A percentile compares a stretch with the other conserved stretches of the same genome.
Evolutionary conservation across 1,140 invertebrate species (phyloP).

Genomic region (Drosophila willistoni): DNA sequence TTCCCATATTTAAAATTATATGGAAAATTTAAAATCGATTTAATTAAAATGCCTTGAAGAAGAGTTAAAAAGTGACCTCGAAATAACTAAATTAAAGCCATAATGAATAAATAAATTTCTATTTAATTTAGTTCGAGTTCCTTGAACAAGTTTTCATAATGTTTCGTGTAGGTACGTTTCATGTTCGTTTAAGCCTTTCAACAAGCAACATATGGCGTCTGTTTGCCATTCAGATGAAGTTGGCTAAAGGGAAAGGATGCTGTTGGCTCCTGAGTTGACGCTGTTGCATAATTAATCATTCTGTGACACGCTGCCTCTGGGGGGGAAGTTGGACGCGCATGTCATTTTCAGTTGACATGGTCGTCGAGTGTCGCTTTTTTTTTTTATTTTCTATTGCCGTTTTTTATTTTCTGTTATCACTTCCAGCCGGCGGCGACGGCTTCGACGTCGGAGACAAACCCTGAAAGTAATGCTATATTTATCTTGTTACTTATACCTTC

Average conservation of each 20-base stretch:
- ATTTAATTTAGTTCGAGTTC: not conserved
- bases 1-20: no score
- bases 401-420: conserved; percentile 41
- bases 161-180: conserved; percentile 8
- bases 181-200: conserved; percentile 39
- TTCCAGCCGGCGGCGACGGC: conserved; percentile 29
- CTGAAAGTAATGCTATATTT: conserved; percentile 58
- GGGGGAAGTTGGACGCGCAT: conserved; percentile 41
- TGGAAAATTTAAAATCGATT: no score
- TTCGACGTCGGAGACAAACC: conserved; percentile 3
- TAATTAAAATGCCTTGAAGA: no score
- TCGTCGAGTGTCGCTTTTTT: conserved; percentile 36
- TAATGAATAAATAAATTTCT: not conserved
- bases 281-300: conserved; percentile 78
- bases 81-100: no score
- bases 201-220: conserved; percentile 62
- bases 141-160: not conserved
- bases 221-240: conserved; percentile 66
- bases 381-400: conserved; percentile 51
- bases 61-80: no score
- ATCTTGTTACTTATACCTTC: conserved; percentile 55
- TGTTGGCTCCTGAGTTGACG: conserved; percentile 8
- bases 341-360: conserved; percentile 68
- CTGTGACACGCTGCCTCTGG: conserved; percentile 53
- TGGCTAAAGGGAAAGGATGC: not conserved